phyloP scores from a whole-genome alignment of 2,888 invertebrate species.

The Epinotia nisella region DNA sequence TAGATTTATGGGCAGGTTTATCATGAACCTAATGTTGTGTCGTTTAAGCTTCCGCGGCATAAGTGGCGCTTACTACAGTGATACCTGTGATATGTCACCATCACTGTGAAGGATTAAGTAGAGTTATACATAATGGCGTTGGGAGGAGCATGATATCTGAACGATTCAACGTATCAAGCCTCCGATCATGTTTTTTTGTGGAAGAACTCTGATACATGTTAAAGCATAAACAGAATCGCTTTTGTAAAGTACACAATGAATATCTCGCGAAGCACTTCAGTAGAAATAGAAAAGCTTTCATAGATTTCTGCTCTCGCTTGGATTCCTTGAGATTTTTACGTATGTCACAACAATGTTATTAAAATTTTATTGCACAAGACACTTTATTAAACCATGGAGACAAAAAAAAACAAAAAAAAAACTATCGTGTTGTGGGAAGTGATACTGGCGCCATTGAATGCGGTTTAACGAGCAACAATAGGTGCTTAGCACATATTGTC shows the following conservation, averaged over 20 bases:
- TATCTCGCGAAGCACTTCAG: neutral
- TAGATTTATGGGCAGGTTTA: slow-evolving; percentile 38
- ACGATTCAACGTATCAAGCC: neutral
- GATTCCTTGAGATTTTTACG: neutral
- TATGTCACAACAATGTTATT: neutral
- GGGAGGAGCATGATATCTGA: neutral
- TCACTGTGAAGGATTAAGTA: neutral
- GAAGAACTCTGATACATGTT: neutral
- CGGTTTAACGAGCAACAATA: slow-evolving; percentile 19
- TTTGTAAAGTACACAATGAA: neutral
- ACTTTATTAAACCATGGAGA: neutral
- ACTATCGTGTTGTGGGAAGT: slow-evolving; percentile 22
- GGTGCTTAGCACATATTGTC: slow-evolving; percentile 35
- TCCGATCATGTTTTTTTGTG: neutral
- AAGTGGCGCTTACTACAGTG: slow-evolving; percentile 23
- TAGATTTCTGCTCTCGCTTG: neutral
- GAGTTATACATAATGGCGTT: neutral
- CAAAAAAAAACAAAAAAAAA: slow-evolving; percentile 8
- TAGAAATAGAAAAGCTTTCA: neutral
- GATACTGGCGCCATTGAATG: slow-evolving; percentile 29
- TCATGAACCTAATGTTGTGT: slow-evolving; percentile 39
- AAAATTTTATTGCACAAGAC: neutral
- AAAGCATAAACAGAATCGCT: neutral
- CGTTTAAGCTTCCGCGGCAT: slow-evolving; percentile 39
- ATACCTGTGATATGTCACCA: slow-evolving; percentile 23